Evolutionary conservation across 2,888 invertebrate species (phyloP).

Genomic region (Argyresthia albistria): DNA sequence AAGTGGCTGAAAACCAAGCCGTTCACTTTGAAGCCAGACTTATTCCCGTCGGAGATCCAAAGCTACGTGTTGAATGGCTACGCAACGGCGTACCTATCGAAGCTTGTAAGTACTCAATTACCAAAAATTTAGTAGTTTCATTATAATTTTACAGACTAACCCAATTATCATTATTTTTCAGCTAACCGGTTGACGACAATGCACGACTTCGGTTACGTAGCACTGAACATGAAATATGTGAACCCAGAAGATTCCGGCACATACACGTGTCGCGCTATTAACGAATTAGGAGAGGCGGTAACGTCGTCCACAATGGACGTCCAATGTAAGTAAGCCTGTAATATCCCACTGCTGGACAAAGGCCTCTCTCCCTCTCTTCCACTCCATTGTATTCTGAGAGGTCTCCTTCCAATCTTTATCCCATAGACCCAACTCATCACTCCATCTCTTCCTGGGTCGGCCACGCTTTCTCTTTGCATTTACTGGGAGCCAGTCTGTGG

Average conservation of each 20-base stretch:
- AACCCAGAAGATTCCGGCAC: conserved; percentile 97
- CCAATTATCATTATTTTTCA: conserved; percentile 26
- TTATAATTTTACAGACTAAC: neutral
- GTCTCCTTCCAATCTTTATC: too few relatives aligned
- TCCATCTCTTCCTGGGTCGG: too few relatives aligned
- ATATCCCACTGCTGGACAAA: too few relatives aligned
- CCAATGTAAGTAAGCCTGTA: conserved; percentile 83
- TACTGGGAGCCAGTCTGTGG: too few relatives aligned
- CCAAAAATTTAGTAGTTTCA: neutral
- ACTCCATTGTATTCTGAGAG: too few relatives aligned
- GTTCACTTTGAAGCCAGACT: conserved; percentile 95
- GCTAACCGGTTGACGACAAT: conserved; percentile 94
- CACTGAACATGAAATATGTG: conserved; percentile 93
- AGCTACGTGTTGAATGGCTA: conserved; percentile 94
- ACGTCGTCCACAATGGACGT: conserved; percentile 93
- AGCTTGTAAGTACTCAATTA: conserved; percentile 78
- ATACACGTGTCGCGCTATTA: conserved; percentile 93
- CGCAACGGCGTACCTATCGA: conserved; percentile 92
- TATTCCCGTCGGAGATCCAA: conserved; percentile 94
- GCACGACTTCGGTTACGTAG: conserved; percentile 98
- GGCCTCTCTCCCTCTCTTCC: too few relatives aligned
- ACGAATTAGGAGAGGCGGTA: conserved; percentile 95
- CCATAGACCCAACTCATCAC: too few relatives aligned
- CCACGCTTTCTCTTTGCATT: too few relatives aligned
- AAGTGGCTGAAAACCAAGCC: conserved; percentile 91